These are phyloP conservation scores for Pecten maximus DNA, from an alignment of 2,888 invertebrate genomes.

Conservation along the genomic window DNA sequence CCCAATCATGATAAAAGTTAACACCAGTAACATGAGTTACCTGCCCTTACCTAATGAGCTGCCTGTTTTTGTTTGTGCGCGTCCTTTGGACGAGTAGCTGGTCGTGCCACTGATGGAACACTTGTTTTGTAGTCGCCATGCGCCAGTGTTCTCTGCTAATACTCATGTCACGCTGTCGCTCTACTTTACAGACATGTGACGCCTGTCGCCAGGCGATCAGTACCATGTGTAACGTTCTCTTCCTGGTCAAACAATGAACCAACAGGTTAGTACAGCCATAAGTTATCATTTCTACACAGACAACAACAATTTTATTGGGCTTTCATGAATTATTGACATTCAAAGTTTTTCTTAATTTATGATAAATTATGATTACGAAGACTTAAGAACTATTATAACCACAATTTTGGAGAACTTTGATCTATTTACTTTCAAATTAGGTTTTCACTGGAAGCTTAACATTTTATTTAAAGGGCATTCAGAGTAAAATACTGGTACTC, in stretches of 20 bases:
- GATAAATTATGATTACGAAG: too few species aligned
- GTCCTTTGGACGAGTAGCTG: conserved; percentile 63
- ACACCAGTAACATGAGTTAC: neutral
- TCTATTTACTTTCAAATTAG: too few species aligned
- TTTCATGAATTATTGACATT: too few species aligned
- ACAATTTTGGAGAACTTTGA: too few species aligned
- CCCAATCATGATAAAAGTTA: neutral
- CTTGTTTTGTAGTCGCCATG: conserved; percentile 55
- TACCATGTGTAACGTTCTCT: conserved; percentile 57
- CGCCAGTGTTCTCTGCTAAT: conserved; percentile 67
- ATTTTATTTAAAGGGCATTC: too few species aligned
- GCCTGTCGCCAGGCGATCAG: conserved; percentile 66
- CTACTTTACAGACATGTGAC: conserved; percentile 61
- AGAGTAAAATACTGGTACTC: too few species aligned
- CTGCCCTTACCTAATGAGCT: conserved; percentile 58
- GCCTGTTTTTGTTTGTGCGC: conserved; percentile 58
- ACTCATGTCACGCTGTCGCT: conserved; percentile 63
- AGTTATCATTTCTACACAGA: too few species aligned
- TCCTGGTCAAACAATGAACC: conserved; percentile 50
- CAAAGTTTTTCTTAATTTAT: too few species aligned
- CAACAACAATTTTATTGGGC: too few species aligned
- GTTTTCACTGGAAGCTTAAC: too few species aligned
- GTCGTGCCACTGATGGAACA: conserved; percentile 70
- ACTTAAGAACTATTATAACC: too few species aligned
- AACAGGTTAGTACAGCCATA: neutral